These are phyloP conservation scores for Polymixis flavicincta DNA, from an alignment of 2,888 invertebrate species.

Conservation along the genomic window DNA sequence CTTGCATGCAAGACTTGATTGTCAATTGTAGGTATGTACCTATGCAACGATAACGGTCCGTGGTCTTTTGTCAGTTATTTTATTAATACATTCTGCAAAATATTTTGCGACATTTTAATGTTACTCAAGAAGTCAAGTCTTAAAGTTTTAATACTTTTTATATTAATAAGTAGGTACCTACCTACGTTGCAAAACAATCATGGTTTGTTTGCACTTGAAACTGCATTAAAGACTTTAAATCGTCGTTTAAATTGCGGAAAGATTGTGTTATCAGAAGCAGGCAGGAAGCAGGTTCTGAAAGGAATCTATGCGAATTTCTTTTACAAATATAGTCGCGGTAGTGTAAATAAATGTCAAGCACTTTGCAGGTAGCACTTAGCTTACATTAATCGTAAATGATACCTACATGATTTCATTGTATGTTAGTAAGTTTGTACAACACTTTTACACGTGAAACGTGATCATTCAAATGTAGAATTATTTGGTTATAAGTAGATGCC, in stretches of 20 bases:
- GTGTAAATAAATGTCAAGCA: not conserved
- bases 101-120: constrained; percentile 30
- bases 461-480: not conserved
- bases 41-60: constrained; percentile 12
- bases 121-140: constrained; percentile 1
- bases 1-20: constrained; percentile 44
- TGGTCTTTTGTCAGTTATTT: constrained; percentile 5
- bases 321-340: constrained; percentile 7
- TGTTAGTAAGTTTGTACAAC: too few species aligned
- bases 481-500: not conserved
- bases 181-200: constrained; percentile 23
- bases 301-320: not conserved
- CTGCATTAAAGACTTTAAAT: constrained; percentile 45
- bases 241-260: constrained; percentile 52
- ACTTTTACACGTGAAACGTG: too few species aligned
- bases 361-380: constrained; percentile 2
- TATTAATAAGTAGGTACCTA: constrained; percentile 4
- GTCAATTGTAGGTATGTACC: constrained; percentile 7
- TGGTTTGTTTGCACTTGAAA: constrained; percentile 38
- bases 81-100: constrained; percentile 18
- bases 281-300: constrained; percentile 2
- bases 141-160: constrained; percentile 2
- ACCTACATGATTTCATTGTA: too few species aligned
- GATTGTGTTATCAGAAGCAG: constrained; percentile 51
- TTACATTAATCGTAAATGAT: too few species aligned